Base-by-base conservation (phyloP, 2,888 invertebrate species). In the Hydrotaea diabolus region DNA sequence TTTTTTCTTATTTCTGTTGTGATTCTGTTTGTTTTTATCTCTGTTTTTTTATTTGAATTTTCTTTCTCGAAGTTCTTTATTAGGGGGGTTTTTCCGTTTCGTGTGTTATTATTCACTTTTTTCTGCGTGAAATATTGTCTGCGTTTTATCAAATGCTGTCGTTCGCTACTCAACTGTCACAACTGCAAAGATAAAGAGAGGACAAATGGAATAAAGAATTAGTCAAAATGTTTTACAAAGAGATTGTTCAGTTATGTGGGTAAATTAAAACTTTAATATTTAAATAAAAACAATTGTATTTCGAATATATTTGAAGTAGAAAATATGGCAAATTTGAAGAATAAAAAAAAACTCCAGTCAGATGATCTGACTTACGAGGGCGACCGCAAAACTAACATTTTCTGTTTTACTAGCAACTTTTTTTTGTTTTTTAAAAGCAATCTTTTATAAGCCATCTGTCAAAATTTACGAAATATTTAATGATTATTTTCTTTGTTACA, bases 11-110 rank as follows among this genome's bases (percentile, higher is more conserved):
- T 13, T 53, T 71, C 49, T 43, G 15, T 31, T 31, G 2, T 4
- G 31, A 23, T 55, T 31, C 57, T 49, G 64, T 71, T 59, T 64
- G 49, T 82, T 80, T 21, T 78, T 82, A 55, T 62, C 46, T 71
- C 9, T 71, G 75, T 55, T 55, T 55, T 19, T 11, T 23, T 59
- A 59, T 66, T 74, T 79, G 74, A 49, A n/a, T 49, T 69, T 69
- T 23, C 69, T 13, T 43, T 69, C 39, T 43, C n/a, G 31, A 19
- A 21, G 21, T 55, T 55, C 21, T 19, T 0, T 59, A 15, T 59
- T n/a, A 15, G n/a, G 19, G 15, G 17, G 23, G 15, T 46, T 62
- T n/a, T 64, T 64, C 31, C 15, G 64, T 43, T 66, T 64, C 43
- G 43, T 17, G 26, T 57, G 21, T 77, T n/a, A 73, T 13, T 13